Evolutionary conservation across 1,140 invertebrate genomes (phyloP).

Genomic region (Saxidomus purpurata): DNA sequence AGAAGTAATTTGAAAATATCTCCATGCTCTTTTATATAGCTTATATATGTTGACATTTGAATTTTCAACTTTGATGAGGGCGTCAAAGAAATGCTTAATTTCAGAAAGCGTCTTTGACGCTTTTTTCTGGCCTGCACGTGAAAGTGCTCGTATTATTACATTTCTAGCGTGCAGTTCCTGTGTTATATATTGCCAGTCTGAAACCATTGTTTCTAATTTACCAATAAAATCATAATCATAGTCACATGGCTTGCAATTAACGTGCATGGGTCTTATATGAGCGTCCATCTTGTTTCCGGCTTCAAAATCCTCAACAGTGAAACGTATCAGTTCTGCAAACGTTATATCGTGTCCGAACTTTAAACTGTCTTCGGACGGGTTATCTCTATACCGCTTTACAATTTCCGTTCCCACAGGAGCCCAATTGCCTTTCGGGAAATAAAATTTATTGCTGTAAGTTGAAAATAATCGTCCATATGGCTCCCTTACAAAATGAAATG

Average conservation of each 20-base stretch:
- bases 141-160: not conserved
- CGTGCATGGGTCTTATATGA: slow-evolving; percentile 22
- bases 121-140: not conserved
- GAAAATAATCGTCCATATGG: slow-evolving; percentile 18
- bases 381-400: not conserved
- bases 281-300: not conserved
- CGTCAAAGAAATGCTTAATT: no score
- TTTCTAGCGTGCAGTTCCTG: not conserved
- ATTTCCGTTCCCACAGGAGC: not conserved
- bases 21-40: not conserved
- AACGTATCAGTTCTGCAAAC: not conserved
- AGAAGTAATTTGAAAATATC: not conserved
- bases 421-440: slow-evolving; percentile 15
- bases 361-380: slow-evolving; percentile 3
- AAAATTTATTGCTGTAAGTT: slow-evolving; percentile 13
- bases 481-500: slow-evolving; percentile 19
- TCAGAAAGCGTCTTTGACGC: not conserved
- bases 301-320: not conserved
- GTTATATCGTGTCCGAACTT: slow-evolving; percentile 20
- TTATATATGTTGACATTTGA: not conserved
- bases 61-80: not conserved
- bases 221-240: slow-evolving; percentile 31
- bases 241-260: slow-evolving; percentile 12
- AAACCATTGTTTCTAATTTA: slow-evolving; percentile 42
- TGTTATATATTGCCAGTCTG: not conserved